Base-by-base conservation (phyloP, 2,113 vertebrate species). In the Fregetta grallaria region DNA sequence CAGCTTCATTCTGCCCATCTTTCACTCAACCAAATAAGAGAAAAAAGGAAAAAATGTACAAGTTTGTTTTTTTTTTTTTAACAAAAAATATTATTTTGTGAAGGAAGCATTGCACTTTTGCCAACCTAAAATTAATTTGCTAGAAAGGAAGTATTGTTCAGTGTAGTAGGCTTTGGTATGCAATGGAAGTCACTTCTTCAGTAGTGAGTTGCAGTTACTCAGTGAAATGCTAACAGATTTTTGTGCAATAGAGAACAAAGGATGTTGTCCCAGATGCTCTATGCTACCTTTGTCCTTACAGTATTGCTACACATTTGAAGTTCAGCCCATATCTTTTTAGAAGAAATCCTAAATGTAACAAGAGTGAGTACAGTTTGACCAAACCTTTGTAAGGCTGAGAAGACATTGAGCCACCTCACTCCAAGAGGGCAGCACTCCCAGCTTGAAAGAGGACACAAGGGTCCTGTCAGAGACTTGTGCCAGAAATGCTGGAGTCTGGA, bases 401-500 rank as follows among this genome's bases (percentile, higher is more conserved):
- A 98, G 87, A 99, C 97, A 97, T 97, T 92, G 78, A 97, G 95
- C 42, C 98, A 97, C 29, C 40, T 98, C 94, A 95, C 96, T 80
- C 97, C 97, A 86, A 97, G 95, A 97, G 94, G 98, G 95, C 99
- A 99, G 97, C 99, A 99, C 73, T 97, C 97, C 99, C 98, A 98
- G 12, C 97, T 97, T 83, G 98, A 90, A 95, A 94, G 95, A 90
- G 96, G 97, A 90, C 83, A 94, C 97, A 94, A 95, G 96, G 94
- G 97, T 98, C 98, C 98, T 99, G 98, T 99, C 98, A 99, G 96
- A 99, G 99, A 97, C 98, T 99, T 95, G 99, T 99, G 97, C 99
- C 99, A 0, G 99, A 99, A 91, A 98, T 95, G 29, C 98, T 99
- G 97, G 99, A 99, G 97, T 99, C 99, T 95, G 99, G 99, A 90